Evolutionary conservation across 2,113 vertebrate genomes (phyloP), one percentile per base, ranked within the genome.

Genomic region (Aptenodytes patagonicus): DNA sequence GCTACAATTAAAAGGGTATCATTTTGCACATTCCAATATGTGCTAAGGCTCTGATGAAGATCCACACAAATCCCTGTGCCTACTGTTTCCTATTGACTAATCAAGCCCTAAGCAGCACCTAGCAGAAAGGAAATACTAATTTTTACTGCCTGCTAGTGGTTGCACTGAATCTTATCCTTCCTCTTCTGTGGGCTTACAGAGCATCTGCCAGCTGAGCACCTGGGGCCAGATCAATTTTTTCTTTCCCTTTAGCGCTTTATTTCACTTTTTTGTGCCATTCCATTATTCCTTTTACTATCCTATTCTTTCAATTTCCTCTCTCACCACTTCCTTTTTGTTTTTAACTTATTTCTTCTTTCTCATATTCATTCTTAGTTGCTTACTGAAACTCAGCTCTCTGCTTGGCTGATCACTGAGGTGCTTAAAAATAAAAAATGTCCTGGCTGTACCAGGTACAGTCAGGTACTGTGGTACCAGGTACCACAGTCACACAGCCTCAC

Each of bases 61-160:
- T 28, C 32, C 75, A 44, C 24, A 14, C 40, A 61, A 72, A 83
- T 80, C 83, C 58, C 47, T 5, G 11, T 81, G 68, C 86, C 79
- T 88, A 44, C 54, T 4, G 40, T 65, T 93, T 92, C 54, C 75
- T 69, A 70, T 62, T 86, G 80, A 84, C 75, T 83, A 44, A 92
- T 66, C 86, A 66, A 91, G 60, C 83, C 38, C 51, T 51, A 51
- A 77, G 77, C 77, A 92, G 66, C 29, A 55, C 72, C 89, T 29
- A 79, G 21, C 71, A 89, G 69, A 87, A 92, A 92, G 60, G 76
- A 94, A 95, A 94, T 34, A 78, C 36, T 84, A 70, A 55, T 96
- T 96, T 92, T 92, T 94, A 95, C 80, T 96, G 95, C 96, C 96
- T 96, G 95, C 95, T 97, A 96, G 96, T 89, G 97, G 96, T 68